Evolutionary conservation across 1,140 invertebrate species (phyloP).

Genomic region (Drosophila littoralis): DNA sequence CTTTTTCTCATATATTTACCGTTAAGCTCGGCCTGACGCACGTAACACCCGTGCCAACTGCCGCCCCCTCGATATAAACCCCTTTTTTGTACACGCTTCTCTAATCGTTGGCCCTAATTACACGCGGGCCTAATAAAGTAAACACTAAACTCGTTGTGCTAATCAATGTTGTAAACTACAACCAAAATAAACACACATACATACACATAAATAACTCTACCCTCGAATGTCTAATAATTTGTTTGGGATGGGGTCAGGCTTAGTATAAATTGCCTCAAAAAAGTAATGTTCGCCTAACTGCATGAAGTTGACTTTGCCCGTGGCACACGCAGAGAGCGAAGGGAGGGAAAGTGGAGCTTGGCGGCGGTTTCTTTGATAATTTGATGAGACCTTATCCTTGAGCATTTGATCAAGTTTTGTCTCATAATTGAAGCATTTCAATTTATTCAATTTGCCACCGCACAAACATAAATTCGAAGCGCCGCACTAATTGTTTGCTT

Average conservation of each 20-base stretch:
- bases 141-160: slow-evolving; percentile 76
- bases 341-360: background rate
- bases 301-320: slow-evolving; percentile 26
- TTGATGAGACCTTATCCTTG: slow-evolving; percentile 50
- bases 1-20: slow-evolving; percentile 38
- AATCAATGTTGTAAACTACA: slow-evolving; percentile 76
- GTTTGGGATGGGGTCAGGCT: background rate
- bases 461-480: slow-evolving; percentile 21
- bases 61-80: background rate
- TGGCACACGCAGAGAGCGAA: background rate
- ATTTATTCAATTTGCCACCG: slow-evolving; percentile 53
- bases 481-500: slow-evolving; percentile 71
- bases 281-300: slow-evolving; percentile 55
- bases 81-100: slow-evolving; percentile 26
- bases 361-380: slow-evolving; percentile 64
- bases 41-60: slow-evolving; percentile 2
- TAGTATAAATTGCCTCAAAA: slow-evolving; percentile 50
- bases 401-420: slow-evolving; percentile 29
- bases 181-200: slow-evolving; percentile 23
- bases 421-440: slow-evolving; percentile 72
- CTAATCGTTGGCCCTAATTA: slow-evolving; percentile 65
- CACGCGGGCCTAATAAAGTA: slow-evolving; percentile 78
- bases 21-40: slow-evolving; percentile 33
- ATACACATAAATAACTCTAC: slow-evolving; percentile 27
- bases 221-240: slow-evolving; percentile 33